Conservation (phyloP, 2,113 vertebrate genomes). For the Festucalex cinctus region DNA sequence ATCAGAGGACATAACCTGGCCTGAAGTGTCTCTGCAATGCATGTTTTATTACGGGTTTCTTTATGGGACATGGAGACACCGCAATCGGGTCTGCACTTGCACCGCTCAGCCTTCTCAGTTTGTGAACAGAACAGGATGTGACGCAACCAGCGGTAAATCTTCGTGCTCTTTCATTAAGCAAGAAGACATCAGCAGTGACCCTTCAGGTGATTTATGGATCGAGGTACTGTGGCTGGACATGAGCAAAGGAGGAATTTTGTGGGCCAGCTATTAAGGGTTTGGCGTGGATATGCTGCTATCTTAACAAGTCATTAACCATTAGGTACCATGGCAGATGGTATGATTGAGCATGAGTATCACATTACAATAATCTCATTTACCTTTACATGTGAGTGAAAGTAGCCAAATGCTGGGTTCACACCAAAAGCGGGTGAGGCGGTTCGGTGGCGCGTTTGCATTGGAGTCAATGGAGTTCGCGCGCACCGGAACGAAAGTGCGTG, state of each 20-base stretch:
- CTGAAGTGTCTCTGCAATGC: slow-evolving; percentile 8
- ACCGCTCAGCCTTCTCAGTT: slow-evolving; percentile 21
- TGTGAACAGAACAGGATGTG: slow-evolving; percentile 32
- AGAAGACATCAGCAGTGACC: slow-evolving; percentile 50
- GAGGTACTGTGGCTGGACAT: slow-evolving; percentile 29
- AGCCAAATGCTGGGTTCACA: too few species aligned
- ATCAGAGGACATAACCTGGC: slow-evolving; percentile 19
- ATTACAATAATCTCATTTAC: too few species aligned
- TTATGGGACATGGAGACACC: slow-evolving; percentile 22
- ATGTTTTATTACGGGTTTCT: slow-evolving; percentile 34
- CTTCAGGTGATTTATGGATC: slow-evolving; percentile 64
- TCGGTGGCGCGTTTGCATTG: too few species aligned
- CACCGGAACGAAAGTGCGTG: too few species aligned
- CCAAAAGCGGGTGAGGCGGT: too few species aligned
- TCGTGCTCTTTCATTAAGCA: slow-evolving; percentile 57
- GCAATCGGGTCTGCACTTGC: slow-evolving; percentile 12
- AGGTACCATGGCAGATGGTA: slow-evolving; percentile 26
- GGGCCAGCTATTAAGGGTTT: slow-evolving; percentile 50
- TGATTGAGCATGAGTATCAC: neutral
- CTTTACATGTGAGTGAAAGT: too few species aligned
- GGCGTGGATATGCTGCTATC: slow-evolving; percentile 40
- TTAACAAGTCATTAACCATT: slow-evolving; percentile 55
- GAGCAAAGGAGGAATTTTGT: slow-evolving; percentile 36
- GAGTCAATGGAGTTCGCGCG: too few species aligned
- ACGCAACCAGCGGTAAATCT: slow-evolving; percentile 49